Evolutionary conservation across 2,888 invertebrate species (phyloP).

Genomic region (Acanthococcus lagerstroemiae): DNA sequence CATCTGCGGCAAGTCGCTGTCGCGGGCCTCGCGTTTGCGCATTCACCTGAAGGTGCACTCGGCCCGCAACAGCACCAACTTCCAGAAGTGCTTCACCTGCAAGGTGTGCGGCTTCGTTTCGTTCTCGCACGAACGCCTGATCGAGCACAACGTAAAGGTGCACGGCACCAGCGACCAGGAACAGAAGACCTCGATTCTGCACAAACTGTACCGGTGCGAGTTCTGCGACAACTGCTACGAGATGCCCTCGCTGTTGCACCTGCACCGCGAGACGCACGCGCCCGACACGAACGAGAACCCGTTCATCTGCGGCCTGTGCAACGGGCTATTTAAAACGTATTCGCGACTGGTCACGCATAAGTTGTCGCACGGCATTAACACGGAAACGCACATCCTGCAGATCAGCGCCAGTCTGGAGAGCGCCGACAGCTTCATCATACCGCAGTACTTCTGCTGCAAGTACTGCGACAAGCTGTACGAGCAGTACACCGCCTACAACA

Average conservation of each 20-base stretch:
- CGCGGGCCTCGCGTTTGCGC: slow-evolving; percentile 46
- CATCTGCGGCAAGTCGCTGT: slow-evolving; percentile 48
- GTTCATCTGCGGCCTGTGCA: slow-evolving; percentile 48
- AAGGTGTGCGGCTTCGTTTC: slow-evolving; percentile 37
- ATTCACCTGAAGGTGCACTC: slow-evolving; percentile 48
- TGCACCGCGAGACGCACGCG: slow-evolving; percentile 41
- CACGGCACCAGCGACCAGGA: slow-evolving; percentile 12
- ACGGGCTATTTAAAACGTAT: slow-evolving; percentile 48
- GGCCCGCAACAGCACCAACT: slow-evolving; percentile 39
- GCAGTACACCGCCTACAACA: slow-evolving; percentile 35
- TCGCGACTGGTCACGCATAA: slow-evolving; percentile 40
- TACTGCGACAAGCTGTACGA: slow-evolving; percentile 34
- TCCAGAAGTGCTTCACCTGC: slow-evolving; percentile 34
- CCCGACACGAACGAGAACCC: slow-evolving; percentile 38
- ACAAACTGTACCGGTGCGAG: slow-evolving; percentile 41
- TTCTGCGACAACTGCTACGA: slow-evolving; percentile 49
- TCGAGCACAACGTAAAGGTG: slow-evolving; percentile 11
- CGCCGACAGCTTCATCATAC: slow-evolving; percentile 31
- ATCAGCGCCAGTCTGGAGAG: slow-evolving; percentile 1
- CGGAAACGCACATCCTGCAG: slow-evolving; percentile 32
- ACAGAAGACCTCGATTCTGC: slow-evolving; percentile 17
- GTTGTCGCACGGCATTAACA: slow-evolving; percentile 35
- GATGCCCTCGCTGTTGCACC: slow-evolving; percentile 44
- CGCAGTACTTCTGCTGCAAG: slow-evolving; percentile 35
- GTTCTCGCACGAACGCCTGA: background rate